Percentiles rank a stretch among this genome's conserved stretches.
Evolutionary conservation across 2,888 invertebrate genomes (phyloP).

Genomic region (Tenthredo scrophulariae): DNA sequence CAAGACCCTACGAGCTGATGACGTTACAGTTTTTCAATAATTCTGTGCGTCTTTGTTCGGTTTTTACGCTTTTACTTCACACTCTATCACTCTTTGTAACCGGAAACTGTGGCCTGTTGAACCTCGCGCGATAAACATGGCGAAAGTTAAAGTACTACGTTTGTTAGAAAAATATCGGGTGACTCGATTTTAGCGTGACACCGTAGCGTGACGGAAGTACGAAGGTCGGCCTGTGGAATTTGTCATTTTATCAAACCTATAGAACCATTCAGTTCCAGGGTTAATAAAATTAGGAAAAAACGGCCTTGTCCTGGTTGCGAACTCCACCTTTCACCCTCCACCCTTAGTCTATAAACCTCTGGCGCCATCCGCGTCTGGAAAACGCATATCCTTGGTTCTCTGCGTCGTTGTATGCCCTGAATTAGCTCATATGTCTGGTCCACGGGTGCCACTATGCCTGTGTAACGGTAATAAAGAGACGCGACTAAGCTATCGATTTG

Average conservation of each 20-base stretch:
- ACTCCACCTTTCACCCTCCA: background rate
- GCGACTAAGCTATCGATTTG: slow-evolving; percentile 35
- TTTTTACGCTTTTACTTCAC: background rate
- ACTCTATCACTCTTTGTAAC: background rate
- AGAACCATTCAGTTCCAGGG: background rate
- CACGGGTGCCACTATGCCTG: background rate
- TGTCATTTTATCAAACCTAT: background rate
- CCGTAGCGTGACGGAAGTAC: background rate
- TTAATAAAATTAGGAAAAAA: background rate
- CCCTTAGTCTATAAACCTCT: background rate
- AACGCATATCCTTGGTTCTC: too few relatives aligned
- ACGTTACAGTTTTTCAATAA: background rate
- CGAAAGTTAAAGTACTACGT: background rate
- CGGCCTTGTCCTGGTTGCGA: slow-evolving; percentile 5
- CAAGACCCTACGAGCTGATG: background rate
- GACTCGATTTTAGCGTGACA: background rate
- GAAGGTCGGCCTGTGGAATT: background rate
- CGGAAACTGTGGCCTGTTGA: background rate
- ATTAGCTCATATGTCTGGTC: background rate
- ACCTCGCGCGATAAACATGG: background rate
- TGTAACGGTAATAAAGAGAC: slow-evolving; percentile 15
- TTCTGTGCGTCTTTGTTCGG: background rate
- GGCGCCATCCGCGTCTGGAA: slow-evolving; percentile 49
- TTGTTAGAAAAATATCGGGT: background rate
- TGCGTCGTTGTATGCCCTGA: background rate